phyloP scores from a whole-genome alignment of 2,888 invertebrate genomes.

The Lasius platythorax region DNA sequence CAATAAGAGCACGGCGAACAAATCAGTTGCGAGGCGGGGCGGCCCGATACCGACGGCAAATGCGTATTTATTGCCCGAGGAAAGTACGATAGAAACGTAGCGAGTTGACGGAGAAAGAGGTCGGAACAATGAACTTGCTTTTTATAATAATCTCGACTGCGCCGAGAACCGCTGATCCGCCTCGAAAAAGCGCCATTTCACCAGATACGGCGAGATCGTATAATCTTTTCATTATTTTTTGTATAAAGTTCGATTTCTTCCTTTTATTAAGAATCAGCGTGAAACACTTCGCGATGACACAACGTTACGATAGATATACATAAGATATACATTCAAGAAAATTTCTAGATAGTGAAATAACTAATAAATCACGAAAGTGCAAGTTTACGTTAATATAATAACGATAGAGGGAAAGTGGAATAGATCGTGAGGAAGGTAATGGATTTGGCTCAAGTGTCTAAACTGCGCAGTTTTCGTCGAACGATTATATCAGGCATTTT shows the following conservation, averaged over 20 bases:
- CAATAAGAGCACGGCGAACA: conserved; percentile 74
- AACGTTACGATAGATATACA: neutral
- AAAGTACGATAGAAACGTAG: conserved; percentile 45
- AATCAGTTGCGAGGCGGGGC: conserved; percentile 65
- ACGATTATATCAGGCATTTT: conserved; percentile 7
- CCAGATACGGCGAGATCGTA: conserved; percentile 29
- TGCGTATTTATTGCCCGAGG: conserved; percentile 74
- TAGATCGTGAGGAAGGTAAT: conserved; percentile 31
- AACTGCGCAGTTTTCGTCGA: conserved; percentile 27
- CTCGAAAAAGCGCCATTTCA: conserved; percentile 33
- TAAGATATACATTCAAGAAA: neutral
- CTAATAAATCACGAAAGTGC: conserved; percentile 16
- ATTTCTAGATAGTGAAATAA: conserved; percentile 32
- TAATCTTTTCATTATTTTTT: conserved; percentile 1
- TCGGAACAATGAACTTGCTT: conserved; percentile 82
- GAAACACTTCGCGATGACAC: neutral
- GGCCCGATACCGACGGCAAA: conserved; percentile 72
- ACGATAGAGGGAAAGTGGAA: conserved; percentile 17
- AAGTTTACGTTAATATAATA: conserved; percentile 15
- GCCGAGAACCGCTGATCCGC: conserved; percentile 41
- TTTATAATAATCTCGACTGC: conserved; percentile 70
- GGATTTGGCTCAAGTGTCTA: neutral
- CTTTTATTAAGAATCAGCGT: conserved; percentile 1
- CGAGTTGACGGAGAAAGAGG: conserved; percentile 71
- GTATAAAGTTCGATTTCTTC: neutral